Percentiles rank a stretch among this genome's conserved stretches.
Evolutionary conservation across 2,113 vertebrate genomes (phyloP).

Genomic region (Odobenus rosmarus): DNA sequence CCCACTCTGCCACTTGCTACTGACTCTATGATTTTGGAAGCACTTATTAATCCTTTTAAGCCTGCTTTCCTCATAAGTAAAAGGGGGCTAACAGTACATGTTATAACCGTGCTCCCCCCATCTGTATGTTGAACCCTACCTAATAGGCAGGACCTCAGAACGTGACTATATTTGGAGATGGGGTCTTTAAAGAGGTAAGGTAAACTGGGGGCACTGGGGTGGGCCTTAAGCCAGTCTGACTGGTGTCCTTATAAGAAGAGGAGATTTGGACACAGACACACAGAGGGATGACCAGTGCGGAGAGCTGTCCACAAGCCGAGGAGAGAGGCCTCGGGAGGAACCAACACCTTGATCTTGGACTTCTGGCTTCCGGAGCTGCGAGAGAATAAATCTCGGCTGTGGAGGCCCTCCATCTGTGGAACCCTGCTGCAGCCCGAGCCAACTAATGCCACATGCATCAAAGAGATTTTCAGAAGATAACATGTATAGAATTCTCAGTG

Average conservation of each 20-base stretch:
- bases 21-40: neutral
- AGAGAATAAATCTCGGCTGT: neutral
- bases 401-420: accelerated
- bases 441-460: accelerated
- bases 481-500: accelerated
- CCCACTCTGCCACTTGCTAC: too few species aligned
- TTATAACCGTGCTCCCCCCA: neutral
- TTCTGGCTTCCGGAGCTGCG: too few species aligned
- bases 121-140: neutral
- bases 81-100: neutral
- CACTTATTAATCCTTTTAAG: neutral
- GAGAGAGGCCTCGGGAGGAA: neutral
- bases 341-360: neutral
- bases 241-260: neutral
- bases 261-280: neutral
- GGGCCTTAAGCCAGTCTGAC: accelerated
- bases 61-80: neutral
- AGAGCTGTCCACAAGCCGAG: accelerated
- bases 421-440: accelerated
- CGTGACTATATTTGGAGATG: neutral
- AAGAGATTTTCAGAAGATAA: neutral
- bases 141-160: neutral
- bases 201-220: neutral
- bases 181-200: neutral
- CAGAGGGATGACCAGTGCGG: accelerated